These are phyloP conservation scores for Cephus nigrinus DNA, from an alignment of 2,888 invertebrate species.

Conservation along the genomic window DNA sequence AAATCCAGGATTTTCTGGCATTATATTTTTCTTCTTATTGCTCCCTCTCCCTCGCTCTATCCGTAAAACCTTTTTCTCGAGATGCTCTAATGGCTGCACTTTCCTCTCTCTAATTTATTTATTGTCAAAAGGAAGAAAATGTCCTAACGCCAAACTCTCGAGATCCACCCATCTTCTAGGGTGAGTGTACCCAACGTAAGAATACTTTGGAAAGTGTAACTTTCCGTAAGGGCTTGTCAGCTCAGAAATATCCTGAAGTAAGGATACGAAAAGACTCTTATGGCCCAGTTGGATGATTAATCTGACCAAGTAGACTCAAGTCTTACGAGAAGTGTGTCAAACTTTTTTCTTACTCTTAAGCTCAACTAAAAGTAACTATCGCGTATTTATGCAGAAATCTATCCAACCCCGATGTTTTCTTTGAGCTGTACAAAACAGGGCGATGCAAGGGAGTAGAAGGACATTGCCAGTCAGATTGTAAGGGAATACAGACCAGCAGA, in stretches of 20 bases:
- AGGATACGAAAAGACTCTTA: background rate
- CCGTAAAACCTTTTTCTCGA: background rate
- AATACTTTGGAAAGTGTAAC: background rate
- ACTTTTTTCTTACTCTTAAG: background rate
- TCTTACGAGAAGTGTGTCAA: background rate
- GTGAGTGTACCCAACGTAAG: background rate
- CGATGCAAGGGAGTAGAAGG: background rate
- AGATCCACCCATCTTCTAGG: background rate
- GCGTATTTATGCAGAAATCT: background rate
- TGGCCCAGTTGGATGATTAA: background rate
- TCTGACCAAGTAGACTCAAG: background rate
- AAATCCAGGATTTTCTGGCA: background rate
- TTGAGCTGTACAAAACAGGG: background rate
- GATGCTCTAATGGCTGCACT: background rate
- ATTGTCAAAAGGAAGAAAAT: background rate
- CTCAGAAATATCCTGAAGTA: background rate
- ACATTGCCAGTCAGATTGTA: too few species aligned
- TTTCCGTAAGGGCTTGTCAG: background rate
- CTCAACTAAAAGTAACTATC: background rate
- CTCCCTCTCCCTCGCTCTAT: background rate
- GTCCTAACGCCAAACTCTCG: background rate
- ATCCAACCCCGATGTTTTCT: background rate
- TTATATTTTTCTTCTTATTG: background rate
- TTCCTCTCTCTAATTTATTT: background rate
- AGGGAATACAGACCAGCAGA: background rate